phyloP scores from a whole-genome alignment of 2,113 vertebrate genomes.

The Talpa occidentalis region DNA sequence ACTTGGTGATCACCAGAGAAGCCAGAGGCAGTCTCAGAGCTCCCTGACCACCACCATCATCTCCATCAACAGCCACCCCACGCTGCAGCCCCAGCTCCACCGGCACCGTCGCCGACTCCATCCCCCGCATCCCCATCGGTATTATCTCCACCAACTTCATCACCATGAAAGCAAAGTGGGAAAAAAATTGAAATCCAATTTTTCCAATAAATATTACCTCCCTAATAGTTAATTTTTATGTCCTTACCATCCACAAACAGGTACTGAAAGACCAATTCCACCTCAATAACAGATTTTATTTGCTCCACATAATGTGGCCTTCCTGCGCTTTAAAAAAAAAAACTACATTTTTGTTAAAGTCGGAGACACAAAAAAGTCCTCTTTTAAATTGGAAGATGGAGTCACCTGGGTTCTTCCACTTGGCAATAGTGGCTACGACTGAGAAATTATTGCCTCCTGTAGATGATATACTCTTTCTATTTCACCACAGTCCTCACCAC shows the following conservation, averaged over 20 bases:
- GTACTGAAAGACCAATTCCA: neutral
- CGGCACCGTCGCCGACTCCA: neutral
- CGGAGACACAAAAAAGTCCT: neutral
- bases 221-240: neutral
- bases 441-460: neutral
- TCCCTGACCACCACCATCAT: neutral
- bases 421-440: accelerated
- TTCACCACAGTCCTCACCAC: neutral
- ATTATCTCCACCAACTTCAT: neutral
- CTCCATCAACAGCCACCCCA: too few species aligned
- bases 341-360: neutral
- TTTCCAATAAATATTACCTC: neutral
- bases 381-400: neutral
- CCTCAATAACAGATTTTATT: neutral
- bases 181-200: neutral
- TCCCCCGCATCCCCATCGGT: accelerated
- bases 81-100: too few species aligned
- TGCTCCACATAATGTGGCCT: neutral
- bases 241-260: neutral
- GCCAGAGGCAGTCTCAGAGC: too few species aligned
- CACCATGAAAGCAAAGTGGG: neutral
- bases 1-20: too few species aligned
- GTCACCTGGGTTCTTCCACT: neutral
- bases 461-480: too few species aligned
- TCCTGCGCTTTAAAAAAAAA: neutral